phyloP scores from a whole-genome alignment of 2,888 invertebrate genomes.

The Clanis bilineata region DNA sequence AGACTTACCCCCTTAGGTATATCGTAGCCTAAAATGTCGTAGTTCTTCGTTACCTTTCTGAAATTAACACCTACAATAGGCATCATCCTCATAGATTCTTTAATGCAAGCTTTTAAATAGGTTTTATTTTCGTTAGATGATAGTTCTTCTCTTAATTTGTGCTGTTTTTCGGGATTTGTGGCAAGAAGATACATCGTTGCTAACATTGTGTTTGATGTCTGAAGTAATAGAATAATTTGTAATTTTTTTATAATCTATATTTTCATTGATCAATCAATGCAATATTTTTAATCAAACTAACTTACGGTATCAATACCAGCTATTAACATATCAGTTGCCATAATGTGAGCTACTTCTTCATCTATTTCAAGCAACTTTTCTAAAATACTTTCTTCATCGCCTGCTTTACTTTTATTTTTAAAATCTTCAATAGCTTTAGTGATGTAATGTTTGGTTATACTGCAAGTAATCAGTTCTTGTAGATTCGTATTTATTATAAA shows the following conservation, averaged over 20 bases:
- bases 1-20: slow-evolving; percentile 83
- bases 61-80: slow-evolving; percentile 83
- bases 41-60: slow-evolving; percentile 76
- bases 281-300: background rate
- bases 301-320: slow-evolving; percentile 87
- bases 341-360: slow-evolving; percentile 82
- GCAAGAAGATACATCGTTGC: slow-evolving; percentile 84
- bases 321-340: slow-evolving; percentile 85
- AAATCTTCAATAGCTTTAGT: slow-evolving; percentile 44
- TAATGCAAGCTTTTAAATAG: slow-evolving; percentile 87
- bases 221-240: slow-evolving; percentile 25
- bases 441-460: slow-evolving; percentile 44
- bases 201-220: slow-evolving; percentile 82
- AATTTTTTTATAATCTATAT: background rate
- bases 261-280: too few species aligned
- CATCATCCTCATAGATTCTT: slow-evolving; percentile 85
- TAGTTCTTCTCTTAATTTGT: slow-evolving; percentile 82
- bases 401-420: slow-evolving; percentile 32
- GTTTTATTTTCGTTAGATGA: slow-evolving; percentile 57
- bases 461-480: slow-evolving; percentile 31
- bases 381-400: slow-evolving; percentile 78
- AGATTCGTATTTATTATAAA: too few species aligned
- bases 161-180: slow-evolving; percentile 84
- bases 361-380: slow-evolving; percentile 83
- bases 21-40: slow-evolving; percentile 83